Base-by-base conservation (phyloP, 1,140 invertebrate species). In the Elymnias hypermnestra region DNA sequence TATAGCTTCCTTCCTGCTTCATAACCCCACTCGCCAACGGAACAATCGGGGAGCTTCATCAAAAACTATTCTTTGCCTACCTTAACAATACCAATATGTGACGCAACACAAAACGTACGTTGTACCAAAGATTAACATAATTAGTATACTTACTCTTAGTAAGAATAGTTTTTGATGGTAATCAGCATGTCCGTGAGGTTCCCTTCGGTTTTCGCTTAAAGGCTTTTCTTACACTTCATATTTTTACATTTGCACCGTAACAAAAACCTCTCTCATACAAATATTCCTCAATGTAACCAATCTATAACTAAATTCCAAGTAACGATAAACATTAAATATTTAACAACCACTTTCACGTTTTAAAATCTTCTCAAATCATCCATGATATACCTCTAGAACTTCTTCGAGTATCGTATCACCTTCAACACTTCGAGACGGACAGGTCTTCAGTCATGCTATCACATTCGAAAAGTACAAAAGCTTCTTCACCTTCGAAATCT, bases 401-500 rank as follows among this genome's bases (percentile, higher is more conserved):
- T 2, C 7, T 2, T 8, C 26, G 13, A 29, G 13, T 12, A 29
- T 12, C 13, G 0, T 29, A 2, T 3, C 5, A 1, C 26, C 10
- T 29, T 8, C 26, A 29, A 5, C 5, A 22, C 26, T 29, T 29
- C 10, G 10, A 10, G 26, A 29, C 26, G 9, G 13, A 12, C 26
- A 12, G 13, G 26, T 29, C 26, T 29, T 29, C 26, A 29, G 9
- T 29, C 26, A 29, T 29, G 5, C 1, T 15, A 33, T 3, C 14
- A 26, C 9, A 29, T 14, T 23, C 26, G 19, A 31, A 28, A 22
- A 28, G 46, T 31, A 49, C 22, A n/a, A 12, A 33, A 51, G 40
- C 47, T 26, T 38, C 17, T 38, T 43, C 40, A 44, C 39, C 36
- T 38, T 51, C 26, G 29, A 15, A 44, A 21, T 39, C 18, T 37